These are phyloP conservation scores for Nothobranchius kuhntae DNA, from an alignment of 2,113 vertebrate species.

Conservation along the genomic window DNA sequence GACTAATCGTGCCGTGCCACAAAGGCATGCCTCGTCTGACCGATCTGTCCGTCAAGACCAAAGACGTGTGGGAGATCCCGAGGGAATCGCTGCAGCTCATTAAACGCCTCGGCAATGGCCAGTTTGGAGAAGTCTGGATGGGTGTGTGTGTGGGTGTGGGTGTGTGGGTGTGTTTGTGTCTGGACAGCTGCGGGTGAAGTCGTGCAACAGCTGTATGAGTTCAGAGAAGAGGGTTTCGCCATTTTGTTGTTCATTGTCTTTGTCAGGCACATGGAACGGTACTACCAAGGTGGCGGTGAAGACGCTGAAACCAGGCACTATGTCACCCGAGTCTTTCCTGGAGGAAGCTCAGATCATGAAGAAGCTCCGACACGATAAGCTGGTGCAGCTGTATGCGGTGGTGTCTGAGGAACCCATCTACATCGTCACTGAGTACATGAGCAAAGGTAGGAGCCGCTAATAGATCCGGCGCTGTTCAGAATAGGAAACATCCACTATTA, in stretches of 20 bases:
- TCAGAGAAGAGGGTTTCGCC: neutral
- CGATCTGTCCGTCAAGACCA: constrained; percentile 99
- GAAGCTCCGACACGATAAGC: constrained; percentile 95
- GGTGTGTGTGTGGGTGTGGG: constrained; percentile 84
- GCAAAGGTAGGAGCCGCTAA: constrained; percentile 84
- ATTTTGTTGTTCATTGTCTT: neutral
- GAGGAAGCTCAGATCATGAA: constrained; percentile 99
- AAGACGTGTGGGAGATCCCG: constrained; percentile 99
- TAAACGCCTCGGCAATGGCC: constrained; percentile 98
- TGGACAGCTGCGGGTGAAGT: constrained; percentile 37
- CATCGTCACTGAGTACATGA: constrained; percentile 98
- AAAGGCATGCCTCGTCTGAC: constrained; percentile 99
- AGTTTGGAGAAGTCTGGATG: constrained; percentile 99
- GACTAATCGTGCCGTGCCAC: constrained; percentile 97
- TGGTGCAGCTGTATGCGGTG: constrained; percentile 97
- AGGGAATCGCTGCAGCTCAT: constrained; percentile 99
- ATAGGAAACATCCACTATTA: neutral
- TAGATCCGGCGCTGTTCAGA: too few species aligned
- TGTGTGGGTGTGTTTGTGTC: constrained; percentile 86
- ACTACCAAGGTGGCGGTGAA: constrained; percentile 99
- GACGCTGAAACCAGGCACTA: constrained; percentile 97
- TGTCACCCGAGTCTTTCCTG: constrained; percentile 98
- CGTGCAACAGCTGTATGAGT: constrained; percentile 33
- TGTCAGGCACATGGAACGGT: constrained; percentile 94
- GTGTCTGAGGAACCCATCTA: constrained; percentile 99